Evolutionary conservation across 2,797 vertebrate genomes (phyloP), one percentile per base, ranked within the genome.

Genomic region (Harpagifer antarcticus): DNA sequence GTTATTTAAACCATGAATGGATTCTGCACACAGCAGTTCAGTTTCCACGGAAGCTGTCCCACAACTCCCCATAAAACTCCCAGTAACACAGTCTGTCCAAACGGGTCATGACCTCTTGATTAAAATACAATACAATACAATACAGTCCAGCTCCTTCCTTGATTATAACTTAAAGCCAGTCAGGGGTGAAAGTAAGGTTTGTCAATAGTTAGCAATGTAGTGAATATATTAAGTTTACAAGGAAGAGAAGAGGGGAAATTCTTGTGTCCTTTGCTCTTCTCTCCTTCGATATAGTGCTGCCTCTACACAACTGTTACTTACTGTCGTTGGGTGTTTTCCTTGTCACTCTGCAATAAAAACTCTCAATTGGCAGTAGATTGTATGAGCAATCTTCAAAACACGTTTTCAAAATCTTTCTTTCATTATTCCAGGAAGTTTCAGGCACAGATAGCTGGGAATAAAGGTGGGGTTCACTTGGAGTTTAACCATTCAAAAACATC

Each of bases 51-150:
- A 56, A 42, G 42, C 61, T 70, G 45, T 66, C 19, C 23, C 44
- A 44, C 60, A 52, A 14, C 44, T 68, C 49, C 37, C 55, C 23
- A 65, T 74, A 74, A 86, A 80, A 19, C 42, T 64, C 65, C 48
- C 71, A 69, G 58, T 50, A n/a, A 37, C 5, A 37, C 33, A 37
- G 33, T 37, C 58, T 15, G 67, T 81, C 74, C 16, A 15, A 65
- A 20, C 48, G 62, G 42, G 54, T 66, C 58, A 40, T 17, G 49
- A 73, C 63, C 65, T 66, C 10, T 20, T 62, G 14, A 56, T 48
- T 50, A 62, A 64, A 54, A 44, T 33, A 59, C 49, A 66, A n/a
- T n/a, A n/a, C n/a, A n/a, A n/a, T n/a, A n/a, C n/a, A n/a, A n/a
- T n/a, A n/a, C n/a, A 70, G 5, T 19, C 52, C 40, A 43, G 20